These are phyloP conservation scores for Tuta absoluta DNA, from an alignment of 2,888 invertebrate species.

Conservation along the genomic window DNA sequence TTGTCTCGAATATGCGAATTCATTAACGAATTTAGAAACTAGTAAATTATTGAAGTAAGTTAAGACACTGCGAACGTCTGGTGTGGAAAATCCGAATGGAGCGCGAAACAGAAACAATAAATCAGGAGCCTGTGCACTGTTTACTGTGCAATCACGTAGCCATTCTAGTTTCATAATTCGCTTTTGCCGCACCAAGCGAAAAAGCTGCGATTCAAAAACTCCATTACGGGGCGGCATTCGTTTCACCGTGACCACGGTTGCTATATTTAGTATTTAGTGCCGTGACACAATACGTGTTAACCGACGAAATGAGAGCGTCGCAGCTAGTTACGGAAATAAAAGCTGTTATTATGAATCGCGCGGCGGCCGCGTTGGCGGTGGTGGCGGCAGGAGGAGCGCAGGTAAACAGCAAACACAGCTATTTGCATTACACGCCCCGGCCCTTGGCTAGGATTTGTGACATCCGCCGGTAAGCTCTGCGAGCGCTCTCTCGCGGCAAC, in stretches of 20 bases:
- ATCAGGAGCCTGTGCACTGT: constrained; percentile 54
- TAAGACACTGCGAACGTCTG: constrained; percentile 31
- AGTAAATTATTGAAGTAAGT: constrained; percentile 20
- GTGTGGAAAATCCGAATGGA: constrained; percentile 46
- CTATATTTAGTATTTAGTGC: constrained; percentile 32
- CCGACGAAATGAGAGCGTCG: constrained; percentile 73
- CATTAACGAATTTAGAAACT: constrained; percentile 40
- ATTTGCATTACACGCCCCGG: constrained; percentile 68
- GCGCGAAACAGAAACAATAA: constrained; percentile 59
- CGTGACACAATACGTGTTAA: constrained; percentile 74
- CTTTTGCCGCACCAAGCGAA: constrained; percentile 59
- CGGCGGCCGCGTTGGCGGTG: constrained; percentile 43
- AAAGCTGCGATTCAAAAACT: constrained; percentile 71
- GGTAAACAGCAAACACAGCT: constrained; percentile 61
- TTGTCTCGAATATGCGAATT: constrained; percentile 37
- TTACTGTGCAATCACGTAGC: constrained; percentile 60
- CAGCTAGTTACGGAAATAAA: constrained; percentile 76
- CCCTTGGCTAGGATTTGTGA: constrained; percentile 72
- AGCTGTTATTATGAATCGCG: constrained; percentile 72
- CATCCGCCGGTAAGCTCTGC: constrained; percentile 66
- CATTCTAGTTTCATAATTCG: constrained; percentile 67
- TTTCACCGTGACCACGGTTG: constrained; percentile 54
- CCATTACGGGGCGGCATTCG: constrained; percentile 70
- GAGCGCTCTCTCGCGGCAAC: constrained; percentile 51
- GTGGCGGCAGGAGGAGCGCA: constrained; percentile 46